These are phyloP conservation scores for Grallaria varia DNA, from an alignment of 2,113 vertebrate genomes.

Conservation along the genomic window DNA sequence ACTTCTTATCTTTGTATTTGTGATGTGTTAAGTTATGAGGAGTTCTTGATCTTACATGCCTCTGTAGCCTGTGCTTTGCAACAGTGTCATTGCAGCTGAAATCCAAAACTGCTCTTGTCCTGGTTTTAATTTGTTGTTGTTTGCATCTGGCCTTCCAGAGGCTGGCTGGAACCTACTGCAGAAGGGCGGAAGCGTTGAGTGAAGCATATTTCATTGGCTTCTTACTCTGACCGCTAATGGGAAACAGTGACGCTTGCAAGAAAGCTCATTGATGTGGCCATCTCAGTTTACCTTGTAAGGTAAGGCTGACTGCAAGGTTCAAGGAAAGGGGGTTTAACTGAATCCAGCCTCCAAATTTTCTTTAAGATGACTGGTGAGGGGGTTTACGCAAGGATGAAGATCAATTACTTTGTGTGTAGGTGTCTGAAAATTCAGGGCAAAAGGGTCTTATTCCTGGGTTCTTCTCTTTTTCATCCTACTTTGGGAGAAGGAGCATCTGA, in stretches of 20 bases:
- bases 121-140: neutral
- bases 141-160: neutral
- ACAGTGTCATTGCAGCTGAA: neutral
- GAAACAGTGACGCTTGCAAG: neutral
- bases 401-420: neutral
- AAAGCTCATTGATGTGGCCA: rapidly evolving
- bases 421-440: neutral
- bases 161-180: neutral
- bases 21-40: neutral
- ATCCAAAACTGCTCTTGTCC: neutral
- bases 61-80: neutral
- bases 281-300: neutral
- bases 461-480: neutral
- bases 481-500: neutral
- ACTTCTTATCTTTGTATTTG: neutral
- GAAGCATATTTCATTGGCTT: neutral
- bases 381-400: neutral
- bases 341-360: neutral
- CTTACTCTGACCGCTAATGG: neutral
- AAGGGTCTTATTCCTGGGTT: neutral
- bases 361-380: neutral
- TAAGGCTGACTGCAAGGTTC: neutral
- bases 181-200: neutral
- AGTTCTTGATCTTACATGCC: neutral
- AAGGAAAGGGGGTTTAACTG: neutral